Evolutionary conservation across 2,888 invertebrate genomes (phyloP), one percentile per base, ranked within the genome.

Genomic region (Unio pictorum): DNA sequence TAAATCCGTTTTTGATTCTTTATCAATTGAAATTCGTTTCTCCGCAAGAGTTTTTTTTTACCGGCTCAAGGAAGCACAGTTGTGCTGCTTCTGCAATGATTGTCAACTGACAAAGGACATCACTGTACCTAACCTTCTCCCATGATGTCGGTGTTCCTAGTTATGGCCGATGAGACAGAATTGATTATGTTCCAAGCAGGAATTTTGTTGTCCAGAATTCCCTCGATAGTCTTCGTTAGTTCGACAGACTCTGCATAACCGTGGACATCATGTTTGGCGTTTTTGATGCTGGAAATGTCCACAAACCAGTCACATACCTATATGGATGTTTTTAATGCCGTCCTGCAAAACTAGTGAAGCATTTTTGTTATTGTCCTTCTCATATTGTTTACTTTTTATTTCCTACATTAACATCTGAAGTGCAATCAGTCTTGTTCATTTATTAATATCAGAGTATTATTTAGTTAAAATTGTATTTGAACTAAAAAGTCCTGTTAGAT

Each of bases 171-270:
- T 0, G 83, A 81, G 17, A 83, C 80, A 11, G 83, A 78, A 61
- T 83, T 83, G 28, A 82, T 76, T 67, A 72, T 78, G 55, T 78
- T 73, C 84, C 84, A 84, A n/a, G 75, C 71, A 55, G 77, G 73
- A 1, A 80, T 75, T 6, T 72, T 60, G 20, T 62, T 63, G 6
- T 45, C 45, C 45, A 15, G 45, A 45, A 69, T 55, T 18, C 66
- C 55, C 54, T 81, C 74, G 6, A 84, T 74, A 1, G 72, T 71
- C 5, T 74, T 66, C 11, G 81, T 73, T 57, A 84, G 71, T n/a
- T 64, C 75, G 7, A 84, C 72, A 6, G 76, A 45, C 15, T 2
- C 67, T 75, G 76, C 56, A 73, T 61, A 26, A 67, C 58, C 18
- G 75, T 73, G 20, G 76, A 71, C 4, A 15, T 63, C 23, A 6